Evolutionary conservation across 1,140 invertebrate species (phyloP), one percentile per base, ranked within the genome.

Genomic region (Orius laevigatus): DNA sequence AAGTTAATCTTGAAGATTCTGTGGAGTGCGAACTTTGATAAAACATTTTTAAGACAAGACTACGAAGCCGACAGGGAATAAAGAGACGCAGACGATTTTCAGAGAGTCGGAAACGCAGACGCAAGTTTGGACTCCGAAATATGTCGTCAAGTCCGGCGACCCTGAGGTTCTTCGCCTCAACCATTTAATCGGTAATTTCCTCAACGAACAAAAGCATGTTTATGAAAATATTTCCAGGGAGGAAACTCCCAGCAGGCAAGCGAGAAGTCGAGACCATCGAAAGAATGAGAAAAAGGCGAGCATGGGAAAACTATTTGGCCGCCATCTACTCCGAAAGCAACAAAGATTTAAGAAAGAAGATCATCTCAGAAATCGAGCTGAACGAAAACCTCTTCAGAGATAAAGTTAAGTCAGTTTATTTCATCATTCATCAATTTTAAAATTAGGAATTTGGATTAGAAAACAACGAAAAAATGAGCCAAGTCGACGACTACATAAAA

Each of bases 101-200:
- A 15, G 43, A 45, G 43, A 45, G 32, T 12, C n/a, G 2, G 43
- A 45, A 25, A 32, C 43, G 2, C 43, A 45, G 25, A 45, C 43
- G 8, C 19, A 45, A 8, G 19, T 31, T 31, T 45, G 43, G 43
- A 32, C 43, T 12, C 43, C 43, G 8, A 45, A 45, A 33, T 32
- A 15, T 18, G 8, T 19, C 8, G 20, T 45, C 11, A 31, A 31
- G 11, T 31, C 20, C n/a, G 43, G 43, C n/a, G 18, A 45, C 20
- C 43, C 43, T 9, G 43, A 45, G 15, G 43, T 45, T n/a, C 15
- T 45, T 25, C 25, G 25, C 25, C 25, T 25, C 8, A 25, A 25
- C 25, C 25, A 25, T 25, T 25, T 25, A 25, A 3, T 4, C 25
- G 25, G 25, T 25, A 25, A 25, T 25, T 25, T 25, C 3, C n/a